A percentile compares a stretch with the other conserved stretches of the same genome.
These are phyloP conservation scores for Eustalomyia histrio DNA, from an alignment of 2,888 invertebrate genomes.

Conservation along the genomic window DNA sequence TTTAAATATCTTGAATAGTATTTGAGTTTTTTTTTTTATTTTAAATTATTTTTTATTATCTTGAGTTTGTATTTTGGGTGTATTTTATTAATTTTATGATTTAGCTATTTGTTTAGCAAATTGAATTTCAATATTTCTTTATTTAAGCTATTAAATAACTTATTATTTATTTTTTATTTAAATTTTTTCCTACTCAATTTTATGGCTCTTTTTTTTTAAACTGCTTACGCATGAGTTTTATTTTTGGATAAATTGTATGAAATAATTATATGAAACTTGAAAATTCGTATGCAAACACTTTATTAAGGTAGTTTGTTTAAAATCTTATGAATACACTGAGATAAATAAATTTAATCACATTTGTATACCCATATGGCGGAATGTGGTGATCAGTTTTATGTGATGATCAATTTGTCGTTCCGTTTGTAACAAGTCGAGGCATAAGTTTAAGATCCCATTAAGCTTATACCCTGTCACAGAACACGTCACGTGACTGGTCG, in stretches of 20 bases:
- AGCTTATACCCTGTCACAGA: no score
- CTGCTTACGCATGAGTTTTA: constrained; percentile 40
- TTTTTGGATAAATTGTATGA: constrained; percentile 20
- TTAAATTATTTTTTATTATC: constrained; percentile 1
- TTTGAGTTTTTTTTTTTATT: not conserved
- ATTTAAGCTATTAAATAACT: constrained; percentile 2
- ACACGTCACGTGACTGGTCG: no score
- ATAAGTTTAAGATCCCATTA: no score
- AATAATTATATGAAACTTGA: constrained; percentile 20
- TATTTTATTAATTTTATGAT: not conserved
- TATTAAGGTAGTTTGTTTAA: not conserved
- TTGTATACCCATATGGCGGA: no score
- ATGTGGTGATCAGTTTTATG: no score
- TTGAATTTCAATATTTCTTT: constrained; percentile 16
- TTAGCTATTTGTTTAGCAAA: constrained; percentile 37
- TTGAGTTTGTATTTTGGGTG: not conserved
- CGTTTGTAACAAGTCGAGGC: no score
- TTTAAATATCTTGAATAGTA: constrained; percentile 5
- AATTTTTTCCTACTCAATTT: constrained; percentile 20
- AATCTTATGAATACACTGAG: not conserved
- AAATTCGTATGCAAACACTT: constrained; percentile 21
- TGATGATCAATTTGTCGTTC: no score
- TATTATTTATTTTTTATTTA: constrained; percentile 18
- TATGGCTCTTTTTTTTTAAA: constrained; percentile 19
- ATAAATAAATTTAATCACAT: no score